Evolutionary conservation across 1,140 invertebrate species (phyloP), one percentile per base, ranked within the genome.

Genomic region (Caenorhabditis latens): DNA sequence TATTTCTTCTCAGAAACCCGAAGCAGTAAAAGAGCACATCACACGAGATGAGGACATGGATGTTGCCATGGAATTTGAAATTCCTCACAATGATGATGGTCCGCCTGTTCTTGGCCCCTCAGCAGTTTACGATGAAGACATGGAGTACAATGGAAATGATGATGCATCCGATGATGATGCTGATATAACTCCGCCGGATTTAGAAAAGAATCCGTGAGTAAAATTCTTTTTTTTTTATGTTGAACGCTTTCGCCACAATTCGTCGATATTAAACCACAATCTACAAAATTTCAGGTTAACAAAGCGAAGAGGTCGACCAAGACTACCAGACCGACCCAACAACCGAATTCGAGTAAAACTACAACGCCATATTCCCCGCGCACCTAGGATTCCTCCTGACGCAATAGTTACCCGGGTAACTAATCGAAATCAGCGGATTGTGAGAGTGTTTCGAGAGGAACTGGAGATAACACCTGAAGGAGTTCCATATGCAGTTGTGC

Each of bases 401-500:
- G 1, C 8, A 3, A 42, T 50, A 11, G n/a, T n/a, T 0, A 13
- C 71, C 4, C 13, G 46, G 24, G 24, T 24, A 5, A 42, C 42
- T 0, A 32, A 6, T 65, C 8, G 21, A 40, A 40, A 32, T n/a
- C 40, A 43, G 19, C 40, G 19, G 8, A 16, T 19, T 19, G 24
- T 79, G 8, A 50, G 42, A 6, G 14, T 79, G 57, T 86, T 86
- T 55, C 71, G 83, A 8, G 55, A 83, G 5, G 48, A 83, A n/a
- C 21, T 86, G 9, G 57, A 55, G 3, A 55, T 40, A 24, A 86
- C 71, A 2, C 65, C 75, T 8, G 43, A 75, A 11, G 86, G 86
- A 0, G 86, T 83, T 11, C 9, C 40, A 21, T 86, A 86, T 50
- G 86, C 86, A 9, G 83, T 79, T 13, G 86, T 86, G 2, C 19